Conservation (phyloP, 2,113 vertebrate genomes). For the Engystomops pustulosus region DNA sequence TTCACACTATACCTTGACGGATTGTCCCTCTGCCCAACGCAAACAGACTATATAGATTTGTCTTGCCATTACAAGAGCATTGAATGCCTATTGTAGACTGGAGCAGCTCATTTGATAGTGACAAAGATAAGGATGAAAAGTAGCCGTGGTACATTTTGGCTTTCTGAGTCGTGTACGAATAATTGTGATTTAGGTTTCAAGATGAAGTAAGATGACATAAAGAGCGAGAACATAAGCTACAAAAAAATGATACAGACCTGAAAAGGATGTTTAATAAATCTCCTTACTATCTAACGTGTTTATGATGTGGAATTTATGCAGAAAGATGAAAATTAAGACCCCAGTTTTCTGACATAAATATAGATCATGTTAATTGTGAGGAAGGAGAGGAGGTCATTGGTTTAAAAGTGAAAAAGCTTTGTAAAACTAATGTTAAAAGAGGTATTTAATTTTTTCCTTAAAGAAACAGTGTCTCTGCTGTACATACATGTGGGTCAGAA, state of each 20-base stretch:
- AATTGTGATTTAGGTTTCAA: slow-evolving; percentile 31
- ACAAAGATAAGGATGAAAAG: slow-evolving; percentile 55
- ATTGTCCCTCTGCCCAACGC: slow-evolving; percentile 37
- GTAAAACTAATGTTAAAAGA: too few relatives aligned
- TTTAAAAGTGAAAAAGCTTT: too few relatives aligned
- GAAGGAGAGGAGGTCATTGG: too few relatives aligned
- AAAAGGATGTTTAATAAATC: not conserved
- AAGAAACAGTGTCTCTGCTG: too few relatives aligned
- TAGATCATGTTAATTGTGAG: not conserved
- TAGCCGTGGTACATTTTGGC: slow-evolving; percentile 18
- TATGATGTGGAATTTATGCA: not conserved
- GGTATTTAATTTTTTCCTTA: too few relatives aligned
- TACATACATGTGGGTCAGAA: too few relatives aligned
- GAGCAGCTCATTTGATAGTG: slow-evolving; percentile 56
- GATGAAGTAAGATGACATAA: slow-evolving; percentile 17
- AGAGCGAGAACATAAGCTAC: slow-evolving; percentile 10
- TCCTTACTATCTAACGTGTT: not conserved
- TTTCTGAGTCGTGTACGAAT: slow-evolving; percentile 41
- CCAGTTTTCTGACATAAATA: not conserved
- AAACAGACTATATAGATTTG: slow-evolving; percentile 51
- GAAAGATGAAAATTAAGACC: not conserved
- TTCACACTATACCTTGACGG: slow-evolving; percentile 42
- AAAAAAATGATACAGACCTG: not conserved
- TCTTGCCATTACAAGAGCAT: slow-evolving; percentile 31
- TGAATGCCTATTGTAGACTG: slow-evolving; percentile 37